Evolutionary conservation across 2,888 invertebrate genomes (phyloP).

Genomic region (Copidosoma aretas): DNA sequence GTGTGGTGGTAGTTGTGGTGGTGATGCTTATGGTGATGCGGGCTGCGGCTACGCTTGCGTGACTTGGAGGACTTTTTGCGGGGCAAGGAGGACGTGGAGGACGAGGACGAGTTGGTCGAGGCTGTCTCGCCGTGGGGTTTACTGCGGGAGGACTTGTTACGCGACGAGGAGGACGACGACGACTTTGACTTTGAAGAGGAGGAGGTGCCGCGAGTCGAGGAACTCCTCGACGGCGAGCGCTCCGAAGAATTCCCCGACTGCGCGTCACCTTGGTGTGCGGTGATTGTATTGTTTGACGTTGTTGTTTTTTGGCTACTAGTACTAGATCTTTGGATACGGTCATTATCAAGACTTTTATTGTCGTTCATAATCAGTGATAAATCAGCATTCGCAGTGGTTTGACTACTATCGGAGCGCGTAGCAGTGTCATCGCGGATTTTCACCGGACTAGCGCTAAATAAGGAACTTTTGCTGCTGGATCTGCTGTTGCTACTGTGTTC

Average conservation of each 20-base stretch:
- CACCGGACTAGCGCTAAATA: slow-evolving; percentile 26
- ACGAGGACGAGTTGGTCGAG: not conserved
- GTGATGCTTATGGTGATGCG: slow-evolving; percentile 55
- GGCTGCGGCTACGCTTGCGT: slow-evolving; percentile 35
- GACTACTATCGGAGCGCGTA: slow-evolving; percentile 11
- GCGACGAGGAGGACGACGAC: slow-evolving; percentile 43
- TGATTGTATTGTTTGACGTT: slow-evolving; percentile 1
- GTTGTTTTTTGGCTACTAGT: slow-evolving; percentile 31
- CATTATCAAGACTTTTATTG: slow-evolving; percentile 36
- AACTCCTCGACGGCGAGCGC: slow-evolving; percentile 29
- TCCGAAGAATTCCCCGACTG: slow-evolving; percentile 34
- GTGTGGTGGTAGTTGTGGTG: slow-evolving; percentile 17
- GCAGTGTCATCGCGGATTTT: slow-evolving; percentile 11
- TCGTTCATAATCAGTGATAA: slow-evolving; percentile 29
- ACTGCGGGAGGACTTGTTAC: slow-evolving; percentile 50
- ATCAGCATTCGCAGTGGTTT: slow-evolving; percentile 18
- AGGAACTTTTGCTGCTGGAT: slow-evolving; percentile 8
- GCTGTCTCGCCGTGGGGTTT: slow-evolving; percentile 48
- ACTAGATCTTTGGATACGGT: slow-evolving; percentile 36
- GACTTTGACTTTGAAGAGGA: slow-evolving; percentile 44
- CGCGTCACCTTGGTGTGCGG: slow-evolving; percentile 5
- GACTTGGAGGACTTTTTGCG: slow-evolving; percentile 48
- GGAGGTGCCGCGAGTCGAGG: slow-evolving; percentile 43
- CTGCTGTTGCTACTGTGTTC: not conserved
- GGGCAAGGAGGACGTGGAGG: slow-evolving; percentile 44